Evolutionary conservation across 2,113 vertebrate species (phyloP), one percentile per base, ranked within the genome.

Genomic region (Progne subis): DNA sequence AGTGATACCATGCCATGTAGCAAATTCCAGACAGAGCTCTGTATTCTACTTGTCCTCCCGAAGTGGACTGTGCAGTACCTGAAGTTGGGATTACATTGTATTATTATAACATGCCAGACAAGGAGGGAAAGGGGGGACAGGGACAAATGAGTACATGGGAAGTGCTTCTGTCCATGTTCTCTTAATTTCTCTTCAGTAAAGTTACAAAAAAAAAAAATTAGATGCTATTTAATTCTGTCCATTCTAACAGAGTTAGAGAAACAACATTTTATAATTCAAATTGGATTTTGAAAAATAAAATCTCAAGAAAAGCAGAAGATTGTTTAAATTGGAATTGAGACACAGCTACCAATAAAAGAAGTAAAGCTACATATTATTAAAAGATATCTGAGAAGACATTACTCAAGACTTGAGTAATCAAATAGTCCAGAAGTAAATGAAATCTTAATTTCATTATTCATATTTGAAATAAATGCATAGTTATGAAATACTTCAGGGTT

Each of bases 1-100:
- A 94, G 91, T 98, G 98, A 88, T 98, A 98, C 98, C 98, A 98
- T 82, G 97, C 98, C 98, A 98, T 96, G 76, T 97, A 98, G 78
- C 92, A 97, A 90, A 98, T 96, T 82, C 97, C 97, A 16, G 63
- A 91, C 29, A 98, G 82, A 68, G 97, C 91, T 91, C 94, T 94
- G 76, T 98, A 98, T 41, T 98, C 98, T 64, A 98, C 98, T 47
- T 94, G 97, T 85, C 98, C 98, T 25, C 86, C 96, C 61, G 95
- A 86, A 23, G 94, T 96, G 31, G 97, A 93, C 26, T 94, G 96
- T 18, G 98, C 96, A 71, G 94, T 92, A 79, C 98, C 98, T 98
- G 64, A n/a, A 96, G 63, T 82, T 91, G 59, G 57, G 96, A 96
- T 96, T 55, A 96, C 76, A 83, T 4, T 60, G 14, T 46, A 77